Base-by-base conservation (phyloP, 2,888 invertebrate genomes). In the Slavum lentiscoides region DNA sequence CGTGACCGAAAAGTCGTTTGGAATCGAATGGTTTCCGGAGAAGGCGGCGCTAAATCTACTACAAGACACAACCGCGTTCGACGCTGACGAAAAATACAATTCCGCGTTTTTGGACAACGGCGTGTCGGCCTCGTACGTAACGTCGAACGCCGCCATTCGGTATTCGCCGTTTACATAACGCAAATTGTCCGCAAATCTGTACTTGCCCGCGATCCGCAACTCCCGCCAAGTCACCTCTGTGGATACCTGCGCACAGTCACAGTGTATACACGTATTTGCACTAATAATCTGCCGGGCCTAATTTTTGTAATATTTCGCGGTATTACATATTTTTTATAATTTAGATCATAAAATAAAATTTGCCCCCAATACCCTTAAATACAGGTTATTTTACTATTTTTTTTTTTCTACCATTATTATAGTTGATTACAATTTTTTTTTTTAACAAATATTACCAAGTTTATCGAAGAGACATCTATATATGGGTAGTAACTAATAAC, bases 201-300 rank as follows among this genome's bases (percentile, higher is more conserved):
- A 74, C 11, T 39, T 49, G 21, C 74, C 74, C 19, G 13, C 8
- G 17, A 74, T 62, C 30, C 49, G 61, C n/a, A 74, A 19, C 15
- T 74, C 49, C 49, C 62, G 62, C 62, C 74, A 74, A 49, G 39
- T 53, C 30, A 74, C 62, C 7, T 74, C 13, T 74, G 43, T 61
- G 0, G 43, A 30, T 23, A 74, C 73, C 73, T n/a, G n/a, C n/a
- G n/a, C n/a, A n/a, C n/a, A n/a, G n/a, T n/a, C n/a, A n/a, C n/a
- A n/a, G n/a, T 74, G 30, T 39, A 39, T 7, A 5, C 49, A 13
- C 30, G 30, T 9, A 21, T 58, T 49, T 49, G 9, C 15, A 66
- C n/a, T 11, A 11, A 64, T 13, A 67, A n/a, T n/a, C n/a, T n/a
- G n/a, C n/a, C n/a, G n/a, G n/a, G n/a, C n/a, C n/a, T n/a, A n/a